phyloP scores from a whole-genome alignment of 2,113 vertebrate species.

The Podiceps cristatus region DNA sequence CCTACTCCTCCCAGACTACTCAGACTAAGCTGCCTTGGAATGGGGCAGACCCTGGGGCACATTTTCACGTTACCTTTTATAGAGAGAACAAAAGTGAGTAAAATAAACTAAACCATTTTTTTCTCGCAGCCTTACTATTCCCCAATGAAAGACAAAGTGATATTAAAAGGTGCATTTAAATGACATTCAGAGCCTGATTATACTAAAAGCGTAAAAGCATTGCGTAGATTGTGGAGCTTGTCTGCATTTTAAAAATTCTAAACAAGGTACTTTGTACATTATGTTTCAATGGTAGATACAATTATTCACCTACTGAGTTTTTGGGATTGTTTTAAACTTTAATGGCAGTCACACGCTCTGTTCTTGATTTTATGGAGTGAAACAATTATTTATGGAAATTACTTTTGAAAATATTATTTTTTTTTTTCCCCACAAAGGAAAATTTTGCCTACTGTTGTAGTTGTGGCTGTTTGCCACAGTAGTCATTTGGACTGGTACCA shows the following conservation, averaged over 20 bases:
- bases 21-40: neutral
- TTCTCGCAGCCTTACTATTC: conserved; percentile 7
- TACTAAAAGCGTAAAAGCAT: conserved; percentile 53
- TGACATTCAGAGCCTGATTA: conserved; percentile 57
- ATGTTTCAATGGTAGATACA: conserved; percentile 35
- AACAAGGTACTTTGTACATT: conserved; percentile 20
- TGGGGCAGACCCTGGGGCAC: conserved; percentile 46
- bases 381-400: conserved; percentile 74
- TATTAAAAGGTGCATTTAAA: conserved; percentile 74
- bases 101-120: conserved; percentile 63
- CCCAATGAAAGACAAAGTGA: conserved; percentile 45
- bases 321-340: conserved; percentile 62
- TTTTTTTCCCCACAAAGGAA: conserved; percentile 5
- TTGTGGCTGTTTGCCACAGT: conserved; percentile 35
- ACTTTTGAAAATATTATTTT: neutral
- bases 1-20: neutral
- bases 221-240: neutral
- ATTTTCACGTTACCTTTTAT: conserved; percentile 67
- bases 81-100: conserved; percentile 64
- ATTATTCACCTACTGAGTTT: conserved; percentile 64
- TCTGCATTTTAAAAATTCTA: conserved; percentile 43
- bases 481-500: conserved; percentile 1
- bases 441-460: neutral
- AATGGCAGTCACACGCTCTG: conserved; percentile 9
- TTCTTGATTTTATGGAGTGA: conserved; percentile 62